Evolutionary conservation across 2,888 invertebrate species (phyloP).

Genomic region (Crioceris asparagi): DNA sequence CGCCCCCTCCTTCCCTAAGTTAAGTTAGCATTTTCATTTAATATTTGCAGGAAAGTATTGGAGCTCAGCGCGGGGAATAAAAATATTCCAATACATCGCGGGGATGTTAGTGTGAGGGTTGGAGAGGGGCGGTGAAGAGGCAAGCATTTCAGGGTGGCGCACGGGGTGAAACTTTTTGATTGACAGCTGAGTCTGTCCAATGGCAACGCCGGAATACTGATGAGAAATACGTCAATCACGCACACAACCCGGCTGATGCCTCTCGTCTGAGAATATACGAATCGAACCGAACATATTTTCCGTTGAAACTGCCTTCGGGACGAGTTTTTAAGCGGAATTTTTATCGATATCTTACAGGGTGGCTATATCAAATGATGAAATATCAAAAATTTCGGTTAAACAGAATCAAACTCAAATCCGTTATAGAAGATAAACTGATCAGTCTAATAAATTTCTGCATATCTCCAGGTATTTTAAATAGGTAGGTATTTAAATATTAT

Average conservation of each 20-base stretch:
- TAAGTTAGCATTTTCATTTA: constrained; percentile 21
- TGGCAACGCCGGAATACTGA: constrained; percentile 64
- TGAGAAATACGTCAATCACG: constrained; percentile 68
- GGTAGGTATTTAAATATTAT: too few species aligned
- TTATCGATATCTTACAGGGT: too few species aligned
- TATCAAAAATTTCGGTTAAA: too few species aligned
- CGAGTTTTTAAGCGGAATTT: too few species aligned
- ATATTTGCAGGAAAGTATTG: constrained; percentile 36
- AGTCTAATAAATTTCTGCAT: too few species aligned
- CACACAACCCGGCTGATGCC: constrained; percentile 5
- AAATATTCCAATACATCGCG: constrained; percentile 38
- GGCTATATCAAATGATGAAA: too few species aligned
- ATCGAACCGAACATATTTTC: too few species aligned
- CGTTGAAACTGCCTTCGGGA: too few species aligned
- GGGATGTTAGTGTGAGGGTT: constrained; percentile 26
- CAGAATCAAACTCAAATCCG: too few species aligned
- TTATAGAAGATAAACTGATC: too few species aligned
- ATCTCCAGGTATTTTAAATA: too few species aligned
- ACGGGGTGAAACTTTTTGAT: constrained; percentile 51
- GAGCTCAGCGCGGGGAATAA: constrained; percentile 35
- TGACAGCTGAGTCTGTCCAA: constrained; percentile 73
- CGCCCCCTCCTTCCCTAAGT: constrained; percentile 26
- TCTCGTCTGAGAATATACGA: too few species aligned
- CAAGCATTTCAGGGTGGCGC: constrained; percentile 35
- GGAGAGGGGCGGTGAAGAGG: constrained; percentile 18